Evolutionary conservation across 2,888 invertebrate genomes (phyloP), one percentile per base, ranked within the genome.

Genomic region (Tetranychus truncatus): DNA sequence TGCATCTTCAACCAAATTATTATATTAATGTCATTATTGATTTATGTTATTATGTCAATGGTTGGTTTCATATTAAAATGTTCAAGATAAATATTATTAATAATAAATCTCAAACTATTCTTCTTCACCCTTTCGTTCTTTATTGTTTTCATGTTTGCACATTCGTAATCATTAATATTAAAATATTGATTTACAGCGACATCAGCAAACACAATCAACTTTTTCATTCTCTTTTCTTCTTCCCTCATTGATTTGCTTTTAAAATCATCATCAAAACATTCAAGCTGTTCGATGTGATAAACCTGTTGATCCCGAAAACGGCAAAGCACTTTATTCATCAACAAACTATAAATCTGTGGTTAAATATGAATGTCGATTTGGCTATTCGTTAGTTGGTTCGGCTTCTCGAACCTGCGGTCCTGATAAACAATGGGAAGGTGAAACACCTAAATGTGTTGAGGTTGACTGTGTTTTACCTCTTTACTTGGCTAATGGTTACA

Each of bases 381-480:
- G 95, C 11, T 96, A 90, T 84, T 89, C 91, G 77, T 86, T 97
- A 77, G 87, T 92, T 9, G 97, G 97, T 0, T 91, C 92, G 78
- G 87, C 89, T 18, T 94, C 94, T 2, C 86, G 97, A 79, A 86
- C 91, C 71, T 99, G 99, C 83, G 91, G 93, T 1, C 91, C 95
- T 0, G 94, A 96, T 83, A 89, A 91, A 82, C 90, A 90, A 81
- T 99, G 97, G 97, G 90, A 92, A 34, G 96, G 95, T 66, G 86
- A 88, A n/a, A 88, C 91, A 80, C 95, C 96, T 1, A 85, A 86
- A 79, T 97, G 97, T 83, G 46, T 85, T 93, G 97, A 96, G 86
- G 95, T 99, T 81, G 92, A 96, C 85, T 99, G 97, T 84, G 94
- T 95, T 0, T 89, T 91, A 80, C 94, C 96, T 0, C 95, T 94